phyloP scores from a whole-genome alignment of 2,888 invertebrate genomes.

The Sisyra terminalis region DNA sequence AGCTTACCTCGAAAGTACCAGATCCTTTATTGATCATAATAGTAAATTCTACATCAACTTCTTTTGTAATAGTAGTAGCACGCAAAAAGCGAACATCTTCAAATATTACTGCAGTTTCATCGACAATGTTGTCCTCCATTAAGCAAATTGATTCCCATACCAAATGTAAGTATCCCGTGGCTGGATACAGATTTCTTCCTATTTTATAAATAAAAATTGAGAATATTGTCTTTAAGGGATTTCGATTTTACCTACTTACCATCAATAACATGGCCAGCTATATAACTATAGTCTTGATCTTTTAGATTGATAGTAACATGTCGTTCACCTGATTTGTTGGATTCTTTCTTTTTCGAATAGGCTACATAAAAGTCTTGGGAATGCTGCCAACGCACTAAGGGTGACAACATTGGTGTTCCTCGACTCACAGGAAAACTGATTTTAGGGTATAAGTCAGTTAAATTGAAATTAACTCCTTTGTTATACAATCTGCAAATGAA shows the following conservation, averaged over 20 bases:
- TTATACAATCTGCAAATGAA: slow-evolving; percentile 49
- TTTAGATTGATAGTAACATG: slow-evolving; percentile 38
- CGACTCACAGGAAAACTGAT: slow-evolving; percentile 70
- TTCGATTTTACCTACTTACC: slow-evolving; percentile 34
- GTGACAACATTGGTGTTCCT: slow-evolving; percentile 71
- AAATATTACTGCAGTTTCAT: slow-evolving; percentile 34
- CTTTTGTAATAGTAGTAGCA: slow-evolving; percentile 34
- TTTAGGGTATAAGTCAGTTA: slow-evolving; percentile 60
- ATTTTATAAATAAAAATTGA: slow-evolving; percentile 2
- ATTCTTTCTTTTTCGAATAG: slow-evolving; percentile 46
- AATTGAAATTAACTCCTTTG: slow-evolving; percentile 54
- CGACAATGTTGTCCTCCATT: slow-evolving; percentile 21
- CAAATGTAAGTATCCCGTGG: slow-evolving; percentile 35
- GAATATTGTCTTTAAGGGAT: no score
- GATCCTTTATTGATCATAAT: slow-evolving; percentile 25
- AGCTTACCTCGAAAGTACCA: slow-evolving; percentile 25
- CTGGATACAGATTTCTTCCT: slow-evolving; percentile 37
- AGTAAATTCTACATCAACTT: slow-evolving; percentile 20
- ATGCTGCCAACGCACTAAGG: slow-evolving; percentile 82
- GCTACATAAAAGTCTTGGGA: slow-evolving; percentile 57
- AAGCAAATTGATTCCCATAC: slow-evolving; percentile 36
- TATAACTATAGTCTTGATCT: slow-evolving; percentile 48
- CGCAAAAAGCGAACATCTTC: slow-evolving; percentile 40
- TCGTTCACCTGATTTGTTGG: slow-evolving; percentile 50
- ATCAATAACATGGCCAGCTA: slow-evolving; percentile 71